Percentiles rank a stretch among this genome's conserved stretches.
phyloP scores from a whole-genome alignment of 2,113 vertebrate genomes.

The Atherinomorus stipes region DNA sequence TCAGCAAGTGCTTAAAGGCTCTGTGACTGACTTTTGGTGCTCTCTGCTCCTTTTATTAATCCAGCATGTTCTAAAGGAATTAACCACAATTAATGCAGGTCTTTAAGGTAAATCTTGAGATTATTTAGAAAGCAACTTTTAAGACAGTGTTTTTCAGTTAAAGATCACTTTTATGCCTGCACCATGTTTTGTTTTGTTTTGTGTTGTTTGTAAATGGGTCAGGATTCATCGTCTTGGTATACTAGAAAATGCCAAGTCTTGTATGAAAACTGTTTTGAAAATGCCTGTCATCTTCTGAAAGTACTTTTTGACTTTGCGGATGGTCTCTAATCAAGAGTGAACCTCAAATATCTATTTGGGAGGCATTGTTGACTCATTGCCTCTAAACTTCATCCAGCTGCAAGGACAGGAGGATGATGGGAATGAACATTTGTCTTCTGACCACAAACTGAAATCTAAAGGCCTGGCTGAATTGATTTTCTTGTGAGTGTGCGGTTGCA shows the following conservation, averaged over 20 bases:
- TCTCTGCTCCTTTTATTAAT: constrained; percentile 11
- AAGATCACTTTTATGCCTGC: no score
- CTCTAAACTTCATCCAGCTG: neutral
- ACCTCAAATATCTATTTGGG: neutral
- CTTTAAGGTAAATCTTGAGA: neutral
- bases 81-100: neutral
- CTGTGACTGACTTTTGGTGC: neutral
- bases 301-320: neutral
- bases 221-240: neutral
- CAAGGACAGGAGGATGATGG: no score
- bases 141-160: no score
- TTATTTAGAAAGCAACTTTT: no score
- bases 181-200: no score
- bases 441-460: neutral
- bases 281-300: neutral
- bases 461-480: neutral
- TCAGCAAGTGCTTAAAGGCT: constrained; percentile 18
- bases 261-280: neutral
- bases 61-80: constrained; percentile 4
- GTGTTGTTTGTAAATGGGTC: no score
- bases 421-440: neutral
- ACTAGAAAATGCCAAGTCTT: neutral
- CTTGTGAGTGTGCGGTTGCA: no score
- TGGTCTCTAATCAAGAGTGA: neutral
- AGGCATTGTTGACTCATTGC: neutral